Evolutionary conservation across 2,888 invertebrate genomes (phyloP).

Genomic region (Calameuta pallipes): DNA sequence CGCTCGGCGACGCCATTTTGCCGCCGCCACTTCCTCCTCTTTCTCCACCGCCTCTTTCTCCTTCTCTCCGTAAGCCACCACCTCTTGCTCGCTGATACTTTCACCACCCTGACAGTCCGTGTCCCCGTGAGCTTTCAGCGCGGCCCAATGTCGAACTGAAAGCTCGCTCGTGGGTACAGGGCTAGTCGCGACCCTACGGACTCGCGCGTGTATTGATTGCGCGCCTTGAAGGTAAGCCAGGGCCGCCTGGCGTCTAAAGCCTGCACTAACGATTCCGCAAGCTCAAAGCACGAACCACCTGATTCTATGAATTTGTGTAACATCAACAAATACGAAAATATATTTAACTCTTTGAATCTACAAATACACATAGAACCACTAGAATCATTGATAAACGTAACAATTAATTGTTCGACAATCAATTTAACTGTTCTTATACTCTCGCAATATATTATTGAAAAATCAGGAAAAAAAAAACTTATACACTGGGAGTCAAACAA

Average conservation of each 20-base stretch:
- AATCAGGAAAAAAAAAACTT: neutral
- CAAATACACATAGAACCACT: neutral
- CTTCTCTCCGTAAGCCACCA: conserved; percentile 18
- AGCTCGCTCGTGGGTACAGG: conserved; percentile 46
- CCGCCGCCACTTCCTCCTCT: conserved; percentile 30
- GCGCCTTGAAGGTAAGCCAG: conserved; percentile 23
- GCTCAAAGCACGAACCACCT: neutral
- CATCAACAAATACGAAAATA: no score
- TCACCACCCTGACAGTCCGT: conserved; percentile 8
- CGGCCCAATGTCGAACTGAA: conserved; percentile 54
- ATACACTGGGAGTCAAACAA: neutral
- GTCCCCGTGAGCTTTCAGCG: conserved; percentile 44
- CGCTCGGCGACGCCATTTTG: conserved; percentile 50
- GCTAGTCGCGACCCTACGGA: conserved; percentile 28
- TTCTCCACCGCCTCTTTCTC: conserved; percentile 17
- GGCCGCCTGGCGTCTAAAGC: conserved; percentile 34
- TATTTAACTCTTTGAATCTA: neutral
- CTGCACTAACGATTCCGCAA: conserved; percentile 20
- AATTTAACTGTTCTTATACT: no score
- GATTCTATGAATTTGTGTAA: neutral
- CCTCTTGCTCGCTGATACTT: conserved; percentile 2
- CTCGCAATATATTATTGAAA: no score
- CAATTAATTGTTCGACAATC: no score
- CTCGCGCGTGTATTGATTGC: conserved; percentile 27
- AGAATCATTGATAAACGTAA: neutral